A percentile compares a stretch with the other conserved stretches of the same genome.
phyloP scores from a whole-genome alignment of 1,140 invertebrate genomes.

The Macrobrachium rosenbergii region DNA sequence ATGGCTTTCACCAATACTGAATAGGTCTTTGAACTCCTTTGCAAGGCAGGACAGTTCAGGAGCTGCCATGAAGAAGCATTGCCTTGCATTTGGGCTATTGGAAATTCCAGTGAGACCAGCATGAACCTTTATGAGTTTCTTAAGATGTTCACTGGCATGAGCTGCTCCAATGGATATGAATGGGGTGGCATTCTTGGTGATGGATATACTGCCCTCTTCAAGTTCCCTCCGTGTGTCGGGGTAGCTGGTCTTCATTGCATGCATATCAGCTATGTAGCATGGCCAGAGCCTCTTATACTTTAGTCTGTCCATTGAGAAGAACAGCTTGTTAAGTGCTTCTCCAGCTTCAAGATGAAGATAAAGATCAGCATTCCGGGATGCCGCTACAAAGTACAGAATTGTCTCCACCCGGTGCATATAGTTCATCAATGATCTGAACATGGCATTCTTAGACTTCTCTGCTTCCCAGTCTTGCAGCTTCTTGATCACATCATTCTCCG shows the following conservation, averaged over 20 bases:
- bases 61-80: conserved; percentile 28
- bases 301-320: too few relatives aligned
- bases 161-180: conserved; percentile 29
- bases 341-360: conserved; percentile 6
- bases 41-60: conserved; percentile 1
- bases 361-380: not conserved
- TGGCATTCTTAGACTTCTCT: too few relatives aligned
- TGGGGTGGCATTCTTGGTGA: conserved; percentile 4
- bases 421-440: too few relatives aligned
- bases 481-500: too few relatives aligned
- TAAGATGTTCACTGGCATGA: conserved; percentile 30
- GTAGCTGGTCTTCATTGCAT: not conserved
- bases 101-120: conserved; percentile 24
- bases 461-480: too few relatives aligned
- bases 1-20: not conserved
- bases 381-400: too few relatives aligned
- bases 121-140: conserved; percentile 9
- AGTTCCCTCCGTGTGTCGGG: conserved; percentile 27
- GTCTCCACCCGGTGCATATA: too few relatives aligned
- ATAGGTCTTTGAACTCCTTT: conserved; percentile 25
- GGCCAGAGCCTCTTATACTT: too few relatives aligned
- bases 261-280: conserved; percentile 17
- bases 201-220: conserved; percentile 8
- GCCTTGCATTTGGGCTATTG: conserved; percentile 23
- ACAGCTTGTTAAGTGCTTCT: not conserved